Base-by-base conservation (phyloP, 2,797 vertebrate genomes). In the Labroides dimidiatus region DNA sequence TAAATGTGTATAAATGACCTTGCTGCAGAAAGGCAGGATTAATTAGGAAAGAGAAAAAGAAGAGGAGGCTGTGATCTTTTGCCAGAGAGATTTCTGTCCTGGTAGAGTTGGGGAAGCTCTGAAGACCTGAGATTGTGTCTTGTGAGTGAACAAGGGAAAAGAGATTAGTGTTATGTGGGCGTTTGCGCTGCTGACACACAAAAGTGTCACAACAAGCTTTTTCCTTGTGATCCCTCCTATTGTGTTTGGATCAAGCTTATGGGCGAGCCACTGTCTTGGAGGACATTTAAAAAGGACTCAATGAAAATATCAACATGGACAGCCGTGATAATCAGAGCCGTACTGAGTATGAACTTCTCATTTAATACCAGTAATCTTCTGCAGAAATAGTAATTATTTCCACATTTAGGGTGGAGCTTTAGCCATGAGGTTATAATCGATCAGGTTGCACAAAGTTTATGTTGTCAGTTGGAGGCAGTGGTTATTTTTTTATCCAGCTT, bases 91-190 rank as follows among this genome's bases (percentile, higher is more conserved):
- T 81, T 87, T 75, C 59, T 72, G 78, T 80, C 80, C 82, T 79
- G 13, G 56, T 69, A 68, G 83, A 84, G 72, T 84, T 72, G 74
- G 36, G 84, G 86, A 79, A 73, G 74, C 88, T 86, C 90, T 84
- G 82, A 88, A 89, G 91, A 87, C 85, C 70, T 68, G 73, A 74
- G 84, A 80, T 75, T 83, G 84, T 65, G 88, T 86, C 87, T 91
- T 79, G 84, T 81, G 90, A 91, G 80, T 69, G 84, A 91, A 93
- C 85, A 86, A 88, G 86, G 87, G 88, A 92, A 81, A 89, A 86
- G 89, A 91, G 92, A 92, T 94, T 90, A 93, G 84, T 84, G 89
- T 87, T 85, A 84, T 89, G 82, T 84, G 85, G 85, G 84, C 71
- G 82, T 78, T 85, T 84, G 78, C 59, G 62, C 82, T 58, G 75